Evolutionary conservation across 2,113 vertebrate species (phyloP).

Genomic region (Chiloscyllium plagiosum): DNA sequence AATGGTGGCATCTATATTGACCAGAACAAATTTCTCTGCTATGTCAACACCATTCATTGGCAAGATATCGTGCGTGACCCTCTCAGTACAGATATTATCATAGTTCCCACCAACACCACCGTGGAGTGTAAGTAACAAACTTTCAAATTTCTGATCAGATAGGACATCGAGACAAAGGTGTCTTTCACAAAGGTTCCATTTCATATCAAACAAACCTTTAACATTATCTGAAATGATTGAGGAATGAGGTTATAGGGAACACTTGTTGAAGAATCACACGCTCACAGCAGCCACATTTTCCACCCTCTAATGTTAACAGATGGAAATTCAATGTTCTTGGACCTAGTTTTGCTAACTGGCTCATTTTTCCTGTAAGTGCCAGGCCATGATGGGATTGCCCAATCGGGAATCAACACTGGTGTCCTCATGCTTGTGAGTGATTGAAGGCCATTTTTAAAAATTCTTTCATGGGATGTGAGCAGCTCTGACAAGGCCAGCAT

Average conservation of each 20-base stretch:
- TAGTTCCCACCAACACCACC: conserved; percentile 87
- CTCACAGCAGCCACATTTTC: not conserved
- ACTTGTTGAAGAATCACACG: not conserved
- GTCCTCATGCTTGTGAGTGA: not conserved
- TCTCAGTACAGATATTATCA: conserved; percentile 77
- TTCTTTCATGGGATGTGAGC: not conserved
- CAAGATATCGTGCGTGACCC: conserved; percentile 88
- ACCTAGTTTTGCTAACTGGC: not conserved
- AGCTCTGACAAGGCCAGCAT: not conserved
- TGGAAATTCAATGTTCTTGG: not conserved
- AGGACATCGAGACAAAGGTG: not conserved
- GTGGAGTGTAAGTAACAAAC: conserved; percentile 75
- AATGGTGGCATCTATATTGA: conserved; percentile 91
- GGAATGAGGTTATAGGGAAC: not conserved
- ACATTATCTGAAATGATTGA: not conserved
- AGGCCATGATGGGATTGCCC: too few species aligned
- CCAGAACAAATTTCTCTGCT: conserved; percentile 93
- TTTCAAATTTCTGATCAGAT: not conserved
- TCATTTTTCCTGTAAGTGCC: not conserved
- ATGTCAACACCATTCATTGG: conserved; percentile 93
- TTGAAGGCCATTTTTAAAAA: not conserved
- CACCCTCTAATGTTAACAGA: not conserved
- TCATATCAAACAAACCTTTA: not conserved
- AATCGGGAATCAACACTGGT: not conserved
- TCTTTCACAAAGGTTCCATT: not conserved